Percentiles rank a stretch among this genome's conserved stretches.
These are phyloP conservation scores for Rapana venosa DNA, from an alignment of 2,888 invertebrate species.

Conservation along the genomic window DNA sequence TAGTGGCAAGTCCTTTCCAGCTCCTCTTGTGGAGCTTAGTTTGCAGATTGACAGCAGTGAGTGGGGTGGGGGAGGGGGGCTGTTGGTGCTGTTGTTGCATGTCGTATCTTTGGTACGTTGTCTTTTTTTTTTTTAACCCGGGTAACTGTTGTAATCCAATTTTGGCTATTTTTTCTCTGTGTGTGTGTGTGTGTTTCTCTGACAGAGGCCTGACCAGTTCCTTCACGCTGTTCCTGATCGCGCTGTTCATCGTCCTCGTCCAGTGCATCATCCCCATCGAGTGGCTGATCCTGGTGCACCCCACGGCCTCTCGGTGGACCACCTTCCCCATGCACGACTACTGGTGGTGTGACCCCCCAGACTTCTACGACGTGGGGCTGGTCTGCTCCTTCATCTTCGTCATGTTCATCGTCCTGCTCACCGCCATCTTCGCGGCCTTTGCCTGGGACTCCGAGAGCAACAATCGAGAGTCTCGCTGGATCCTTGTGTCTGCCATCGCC, in stretches of 20 bases:
- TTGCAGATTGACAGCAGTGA: no score
- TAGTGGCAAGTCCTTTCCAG: no score
- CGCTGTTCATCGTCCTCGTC: conserved; percentile 71
- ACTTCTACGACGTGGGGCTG: conserved; percentile 76
- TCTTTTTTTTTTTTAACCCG: no score
- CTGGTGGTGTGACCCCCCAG: conserved; percentile 71
- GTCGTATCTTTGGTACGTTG: no score
- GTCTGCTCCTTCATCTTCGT: conserved; percentile 78
- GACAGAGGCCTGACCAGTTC: conserved; percentile 72
- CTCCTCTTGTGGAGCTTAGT: no score
- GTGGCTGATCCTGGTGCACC: conserved; percentile 78
- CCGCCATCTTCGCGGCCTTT: conserved; percentile 76
- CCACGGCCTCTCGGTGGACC: conserved; percentile 66
- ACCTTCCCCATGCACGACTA: conserved; percentile 60
- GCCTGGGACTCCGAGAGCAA: conserved; percentile 78
- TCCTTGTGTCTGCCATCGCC: conserved; percentile 32
- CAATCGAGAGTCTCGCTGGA: conserved; percentile 75
- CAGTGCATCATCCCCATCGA: conserved; percentile 78
- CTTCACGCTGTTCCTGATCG: conserved; percentile 72
- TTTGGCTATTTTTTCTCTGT: no score
- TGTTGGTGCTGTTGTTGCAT: no score
- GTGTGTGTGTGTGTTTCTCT: no score
- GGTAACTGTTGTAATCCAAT: no score
- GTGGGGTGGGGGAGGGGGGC: no score
- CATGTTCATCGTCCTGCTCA: conserved; percentile 77